A percentile compares a stretch with the other conserved stretches of the same genome.
Evolutionary conservation across 1,140 invertebrate species (phyloP).

Genomic region (Galleria mellonella): DNA sequence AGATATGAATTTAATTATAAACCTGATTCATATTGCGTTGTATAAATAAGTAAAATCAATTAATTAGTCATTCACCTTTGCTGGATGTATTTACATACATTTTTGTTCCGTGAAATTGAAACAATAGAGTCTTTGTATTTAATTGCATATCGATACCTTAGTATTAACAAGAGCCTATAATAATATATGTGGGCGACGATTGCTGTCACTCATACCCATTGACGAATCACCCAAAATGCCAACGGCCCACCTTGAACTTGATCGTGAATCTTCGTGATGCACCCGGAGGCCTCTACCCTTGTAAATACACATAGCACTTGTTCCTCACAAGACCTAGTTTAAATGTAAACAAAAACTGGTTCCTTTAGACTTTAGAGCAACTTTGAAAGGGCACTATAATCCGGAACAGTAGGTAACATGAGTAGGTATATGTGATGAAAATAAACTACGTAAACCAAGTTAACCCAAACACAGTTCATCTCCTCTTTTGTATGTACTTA

Average conservation of each 20-base stretch:
- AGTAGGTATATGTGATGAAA: too few species aligned
- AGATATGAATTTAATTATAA: too few species aligned
- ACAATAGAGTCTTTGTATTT: constrained; percentile 8
- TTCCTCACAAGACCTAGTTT: constrained; percentile 25
- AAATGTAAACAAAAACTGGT: constrained; percentile 37
- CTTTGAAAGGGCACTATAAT: constrained; percentile 25
- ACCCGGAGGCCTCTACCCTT: constrained; percentile 29
- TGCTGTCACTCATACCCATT: constrained; percentile 15
- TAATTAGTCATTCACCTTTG: too few species aligned
- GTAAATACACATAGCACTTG: constrained; percentile 28
- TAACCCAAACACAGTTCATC: too few species aligned
- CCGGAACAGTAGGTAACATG: constrained; percentile 9
- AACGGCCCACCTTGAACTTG: constrained; percentile 68
- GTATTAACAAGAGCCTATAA: background rate
- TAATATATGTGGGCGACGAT: constrained; percentile 13
- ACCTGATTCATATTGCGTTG: too few species aligned
- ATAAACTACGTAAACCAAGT: too few species aligned
- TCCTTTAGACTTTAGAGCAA: constrained; percentile 16
- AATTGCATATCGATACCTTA: constrained; percentile 17
- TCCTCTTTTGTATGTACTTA: too few species aligned
- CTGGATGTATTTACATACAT: too few species aligned
- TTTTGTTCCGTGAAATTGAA: too few species aligned
- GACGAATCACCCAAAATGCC: constrained; percentile 67
- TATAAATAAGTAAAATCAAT: too few species aligned
- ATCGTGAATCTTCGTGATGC: constrained; percentile 44